A percentile compares a stretch with the other conserved stretches of the same genome.
phyloP scores from a whole-genome alignment of 2,888 invertebrate genomes.

The Sarcophaga variegata region DNA sequence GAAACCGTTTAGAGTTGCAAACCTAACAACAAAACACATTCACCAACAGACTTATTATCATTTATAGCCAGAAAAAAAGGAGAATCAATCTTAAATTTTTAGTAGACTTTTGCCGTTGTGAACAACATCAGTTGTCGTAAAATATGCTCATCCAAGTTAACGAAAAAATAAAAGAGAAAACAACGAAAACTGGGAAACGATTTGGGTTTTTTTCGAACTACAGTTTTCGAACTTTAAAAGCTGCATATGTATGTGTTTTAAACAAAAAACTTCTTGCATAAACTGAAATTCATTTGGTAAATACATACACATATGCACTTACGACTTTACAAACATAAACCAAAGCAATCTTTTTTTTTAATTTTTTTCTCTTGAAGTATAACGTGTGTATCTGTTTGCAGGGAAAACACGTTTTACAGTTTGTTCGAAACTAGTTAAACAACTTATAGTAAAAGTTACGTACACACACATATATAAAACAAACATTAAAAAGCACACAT shows the following conservation, averaged over 20 bases:
- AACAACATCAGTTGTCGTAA: neutral
- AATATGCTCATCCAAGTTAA: conserved; percentile 19
- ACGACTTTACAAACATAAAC: neutral
- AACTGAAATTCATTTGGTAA: neutral
- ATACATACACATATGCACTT: neutral
- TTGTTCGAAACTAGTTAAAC: conserved; percentile 47
- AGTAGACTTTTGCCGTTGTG: conserved; percentile 23
- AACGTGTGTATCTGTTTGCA: conserved; percentile 6
- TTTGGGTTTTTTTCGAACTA: too few species aligned
- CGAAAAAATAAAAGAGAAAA: neutral
- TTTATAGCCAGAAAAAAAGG: too few species aligned
- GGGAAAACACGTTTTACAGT: conserved; percentile 38
- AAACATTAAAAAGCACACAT: too few species aligned
- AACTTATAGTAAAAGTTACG: conserved; percentile 35
- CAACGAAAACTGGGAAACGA: too few species aligned
- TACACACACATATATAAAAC: neutral
- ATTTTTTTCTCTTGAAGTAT: neutral
- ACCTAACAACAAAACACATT: too few species aligned
- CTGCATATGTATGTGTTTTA: neutral
- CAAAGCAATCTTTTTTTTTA: conserved; percentile 1
- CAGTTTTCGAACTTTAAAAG: neutral
- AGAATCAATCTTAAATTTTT: conserved; percentile 11
- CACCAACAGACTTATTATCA: too few species aligned
- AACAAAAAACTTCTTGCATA: conserved; percentile 2
- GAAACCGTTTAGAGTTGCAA: too few species aligned